Evolutionary conservation across 2,797 vertebrate species (phyloP).

Genomic region (Parotocinclus haroldoi): DNA sequence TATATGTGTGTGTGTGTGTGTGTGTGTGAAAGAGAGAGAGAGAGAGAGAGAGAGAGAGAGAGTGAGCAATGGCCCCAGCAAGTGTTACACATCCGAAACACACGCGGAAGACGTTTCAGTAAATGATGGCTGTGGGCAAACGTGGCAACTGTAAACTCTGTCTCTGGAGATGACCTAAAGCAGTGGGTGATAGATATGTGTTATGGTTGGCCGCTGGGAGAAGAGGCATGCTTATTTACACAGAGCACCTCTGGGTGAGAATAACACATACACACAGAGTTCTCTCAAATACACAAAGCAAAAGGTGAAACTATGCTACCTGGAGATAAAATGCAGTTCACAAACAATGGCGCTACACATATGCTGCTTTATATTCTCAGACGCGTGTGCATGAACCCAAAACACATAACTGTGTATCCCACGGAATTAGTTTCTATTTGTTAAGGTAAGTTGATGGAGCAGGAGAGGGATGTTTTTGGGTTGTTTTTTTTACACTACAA

Average conservation of each 20-base stretch:
- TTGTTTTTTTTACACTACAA: too few species aligned
- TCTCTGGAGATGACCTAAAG: conserved; percentile 65
- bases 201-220: conserved; percentile 65
- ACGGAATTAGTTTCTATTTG: too few species aligned
- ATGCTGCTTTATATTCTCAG: neutral
- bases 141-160: conserved; percentile 56
- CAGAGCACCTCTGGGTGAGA: conserved; percentile 74
- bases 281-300: conserved; percentile 9
- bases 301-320: neutral
- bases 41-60: conserved; percentile 30
- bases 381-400: too few species aligned
- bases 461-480: too few species aligned
- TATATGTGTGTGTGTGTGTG: conserved; percentile 55
- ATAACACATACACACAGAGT: conserved; percentile 16
- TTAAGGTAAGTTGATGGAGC: too few species aligned
- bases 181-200: conserved; percentile 71
- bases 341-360: neutral
- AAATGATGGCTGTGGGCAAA: conserved; percentile 70
- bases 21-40: conserved; percentile 47
- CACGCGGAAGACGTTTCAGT: conserved; percentile 72
- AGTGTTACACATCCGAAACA: conserved; percentile 75
- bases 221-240: conserved; percentile 76
- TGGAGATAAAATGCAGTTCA: neutral
- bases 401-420: neutral
- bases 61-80: conserved; percentile 56